Evolutionary conservation across 2,797 vertebrate species (phyloP), one percentile per base, ranked within the genome.

Genomic region (Coccyzus lansbergi): DNA sequence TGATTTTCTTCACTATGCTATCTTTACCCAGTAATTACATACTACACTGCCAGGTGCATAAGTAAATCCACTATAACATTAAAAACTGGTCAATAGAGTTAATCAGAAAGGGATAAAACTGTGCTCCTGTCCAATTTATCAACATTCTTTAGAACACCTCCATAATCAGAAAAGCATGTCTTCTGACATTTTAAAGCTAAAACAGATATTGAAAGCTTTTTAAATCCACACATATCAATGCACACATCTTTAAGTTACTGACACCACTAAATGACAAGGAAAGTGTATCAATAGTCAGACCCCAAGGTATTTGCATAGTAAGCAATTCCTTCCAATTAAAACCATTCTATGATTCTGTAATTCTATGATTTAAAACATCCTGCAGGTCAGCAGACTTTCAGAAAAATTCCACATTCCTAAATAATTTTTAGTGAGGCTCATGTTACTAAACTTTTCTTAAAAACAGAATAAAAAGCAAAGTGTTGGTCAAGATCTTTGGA

Each of bases 1-100:
- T 84, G 80, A 92, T 96, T 96, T 93, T 85, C 94, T 96, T 96
- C 90, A 91, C 60, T 29, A 15, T 59, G 71, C 90, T 94, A 26
- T 92, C 83, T 92, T 90, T 77, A 90, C 49, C 77, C 53, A 60
- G 12, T 82, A 94, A 87, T 93, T 88, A 90, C 64, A 67, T 15
- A 60, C 33, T 74, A 67, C 34, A 51, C 5, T 74, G 49, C 56
- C 74, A 90, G 48, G 59, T 80, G 25, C 90, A 85, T 55, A 81
- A 91, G 72, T 34, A 90, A 81, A 86, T 79, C 52, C 44, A 70
- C 85, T 64, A 67, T 15, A 74, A 75, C 44, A 70, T 85, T 64
- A 67, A 17, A 70, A 75, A 71, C 58, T 40, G 8, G 34, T 38
- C 64, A 64, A 62, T 70, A 71, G 4, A 74, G n/a, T 68, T 36